Base-by-base conservation (phyloP, 2,888 invertebrate genomes). In the Eristalis pertinax region DNA sequence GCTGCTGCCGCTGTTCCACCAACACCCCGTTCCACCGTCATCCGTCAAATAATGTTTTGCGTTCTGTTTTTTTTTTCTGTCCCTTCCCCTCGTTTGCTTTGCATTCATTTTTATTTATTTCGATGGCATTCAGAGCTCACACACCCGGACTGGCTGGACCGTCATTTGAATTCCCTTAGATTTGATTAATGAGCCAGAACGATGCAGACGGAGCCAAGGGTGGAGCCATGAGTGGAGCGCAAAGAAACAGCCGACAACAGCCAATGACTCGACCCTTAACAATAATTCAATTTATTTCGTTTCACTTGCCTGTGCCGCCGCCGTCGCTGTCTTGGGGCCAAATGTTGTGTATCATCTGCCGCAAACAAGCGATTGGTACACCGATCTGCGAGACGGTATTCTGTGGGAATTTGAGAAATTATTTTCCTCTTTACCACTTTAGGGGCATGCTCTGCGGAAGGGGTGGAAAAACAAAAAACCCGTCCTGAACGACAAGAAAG, bases 101-200 rank as follows among this genome's bases (percentile, higher is more conserved):
- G 62, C 62, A 62, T 65, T 73, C 60, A 26, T 60, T 60, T 60
- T 68, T 73, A 67, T 79, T 79, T 68, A 79, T 79, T 43, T 67
- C 26, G 10, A 22, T 38, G 43, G 68, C 19, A 63, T 69, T 64
- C 38, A 8, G n/a, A n/a, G 10, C 56, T 32, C 13, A 8, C 11
- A 32, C 56, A 15, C 24, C 56, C 56, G 38, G n/a, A 22, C 38
- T 29, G 63, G n/a, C 32, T 43, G 62, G 7, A 43, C 74, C 43
- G 19, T 58, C 4, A 70, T 79, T 78, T 83, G 38, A 83, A 86
- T 83, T 83, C 79, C 83, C 70, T 74, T 75, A 79, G 78, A 83
- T 75, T 86, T 86, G 86, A 86, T 86, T 86, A 86, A 86, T 86
- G 86, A 86, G 41, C 74, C 50, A 65, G 75, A 64, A 84, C 64